phyloP scores from a whole-genome alignment of 1,140 invertebrate genomes.

The Aphelenchoides besseyi region DNA sequence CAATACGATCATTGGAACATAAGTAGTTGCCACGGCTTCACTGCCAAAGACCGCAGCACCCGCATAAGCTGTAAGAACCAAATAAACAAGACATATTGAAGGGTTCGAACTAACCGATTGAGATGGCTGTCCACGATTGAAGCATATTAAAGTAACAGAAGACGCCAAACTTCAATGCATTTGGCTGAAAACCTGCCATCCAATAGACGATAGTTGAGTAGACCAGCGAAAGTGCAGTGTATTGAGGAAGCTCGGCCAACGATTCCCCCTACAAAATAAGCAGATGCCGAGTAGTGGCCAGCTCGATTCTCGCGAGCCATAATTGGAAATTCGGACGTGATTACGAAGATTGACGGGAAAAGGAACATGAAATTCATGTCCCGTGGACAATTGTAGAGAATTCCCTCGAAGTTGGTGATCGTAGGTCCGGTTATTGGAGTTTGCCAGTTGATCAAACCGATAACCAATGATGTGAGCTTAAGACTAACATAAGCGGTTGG shows the following conservation, averaged over 20 bases:
- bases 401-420: conserved; percentile 89
- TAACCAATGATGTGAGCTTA: conserved; percentile 78
- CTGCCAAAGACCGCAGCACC: conserved; percentile 11
- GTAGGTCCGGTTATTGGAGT: conserved; percentile 79
- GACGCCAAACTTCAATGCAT: conserved; percentile 27
- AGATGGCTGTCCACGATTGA: conserved; percentile 39
- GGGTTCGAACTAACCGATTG: conserved; percentile 32
- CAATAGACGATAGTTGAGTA: conserved; percentile 49
- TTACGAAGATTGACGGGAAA: conserved; percentile 71
- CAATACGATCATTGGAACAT: conserved; percentile 15
- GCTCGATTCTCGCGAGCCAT: conserved; percentile 83
- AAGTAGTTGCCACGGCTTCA: conserved; percentile 18
- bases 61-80: conserved; percentile 7
- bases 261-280: conserved; percentile 84
- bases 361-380: conserved; percentile 70
- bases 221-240: conserved; percentile 40
- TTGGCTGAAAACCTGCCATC: conserved; percentile 37
- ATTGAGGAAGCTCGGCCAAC: conserved; percentile 65
- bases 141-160: conserved; percentile 41
- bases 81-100: background rate
- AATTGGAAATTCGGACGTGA: conserved; percentile 81
- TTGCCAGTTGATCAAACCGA: conserved; percentile 81
- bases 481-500: conserved; percentile 36
- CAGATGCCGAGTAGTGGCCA: conserved; percentile 83
- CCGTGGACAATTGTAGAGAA: conserved; percentile 83